phyloP scores from a whole-genome alignment of 2,113 vertebrate species.

The Rhinoptilus africanus region DNA sequence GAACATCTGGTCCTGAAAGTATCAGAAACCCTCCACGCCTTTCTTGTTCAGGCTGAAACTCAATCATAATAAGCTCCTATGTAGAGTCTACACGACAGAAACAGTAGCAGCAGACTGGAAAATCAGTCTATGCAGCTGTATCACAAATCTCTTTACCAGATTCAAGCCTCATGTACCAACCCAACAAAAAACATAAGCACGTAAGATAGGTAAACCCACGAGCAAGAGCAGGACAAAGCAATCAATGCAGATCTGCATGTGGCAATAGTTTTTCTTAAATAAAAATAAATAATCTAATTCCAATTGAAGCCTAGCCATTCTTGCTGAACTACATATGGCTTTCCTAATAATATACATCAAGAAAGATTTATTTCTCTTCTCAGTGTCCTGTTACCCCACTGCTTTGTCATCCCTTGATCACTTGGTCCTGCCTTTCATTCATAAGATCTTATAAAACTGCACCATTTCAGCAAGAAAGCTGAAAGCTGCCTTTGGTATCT shows the following conservation, averaged over 20 bases:
- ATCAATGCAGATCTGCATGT: not conserved
- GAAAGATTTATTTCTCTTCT: not conserved
- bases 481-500: not conserved
- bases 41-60: not conserved
- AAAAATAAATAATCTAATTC: not conserved
- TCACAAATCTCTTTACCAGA: not conserved
- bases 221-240: not conserved
- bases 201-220: fast-evolving
- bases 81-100: not conserved
- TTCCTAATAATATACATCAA: not conserved
- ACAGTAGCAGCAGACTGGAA: not conserved
- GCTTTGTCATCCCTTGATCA: not conserved
- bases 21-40: not conserved
- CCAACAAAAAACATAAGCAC: not conserved
- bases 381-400: not conserved
- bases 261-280: not conserved
- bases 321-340: not conserved
- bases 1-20: not conserved
- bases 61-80: not conserved
- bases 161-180: not conserved
- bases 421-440: not conserved
- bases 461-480: not conserved
- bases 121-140: not conserved
- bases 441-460: not conserved
- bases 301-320: not conserved